Base-by-base conservation (phyloP, 1,140 invertebrate genomes). In the Belonocnema kinseyi region DNA sequence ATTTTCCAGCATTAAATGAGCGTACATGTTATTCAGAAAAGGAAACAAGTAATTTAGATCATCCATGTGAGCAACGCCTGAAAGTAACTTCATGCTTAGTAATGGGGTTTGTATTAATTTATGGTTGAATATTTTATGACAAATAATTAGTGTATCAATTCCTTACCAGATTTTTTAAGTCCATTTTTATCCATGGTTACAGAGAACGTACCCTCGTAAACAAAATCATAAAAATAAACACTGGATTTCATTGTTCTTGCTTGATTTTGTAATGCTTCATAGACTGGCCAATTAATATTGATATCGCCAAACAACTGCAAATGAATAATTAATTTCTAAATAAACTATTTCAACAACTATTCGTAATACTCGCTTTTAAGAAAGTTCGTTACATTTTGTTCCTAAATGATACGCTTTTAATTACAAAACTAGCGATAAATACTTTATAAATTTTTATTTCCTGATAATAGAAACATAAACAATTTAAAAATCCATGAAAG, bases 11-110 rank as follows among this genome's bases (percentile, higher is more conserved):
- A 82, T 58, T 8, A 85, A 40, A 46, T 79, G 74, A 0, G 66
- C 52, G 12, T 66, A 82, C 2, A 1, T n/a, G n/a, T n/a, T 56
- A 56, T 88, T 88, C 6, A 85, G 76, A 74, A 46, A 6, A 87
- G 92, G 82, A 77, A 93, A 92, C 13, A 92, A 74, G 79, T 92
- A 93, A 73, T 90, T 84, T 5, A 93, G 56, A 6, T 93, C 92
- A 66, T 93, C 92, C 0, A 82, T 83, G 77, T 93, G 92, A 13
- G 80, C 50, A 1, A 92, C 88, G 7, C 92, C 92, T 92, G 76
- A 1, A 85, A 80, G 78, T 53, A 72, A 21, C 76, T 77, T 75
- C 5, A 33, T 26, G 70, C 71, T 61, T 73, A 79, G 52, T 70
- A 54, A 74, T 75, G 58, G 17, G n/a, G 17, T 66, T 77, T 19